Conservation (phyloP, 1,140 invertebrate genomes). For the Sesamia nonagrioides region DNA sequence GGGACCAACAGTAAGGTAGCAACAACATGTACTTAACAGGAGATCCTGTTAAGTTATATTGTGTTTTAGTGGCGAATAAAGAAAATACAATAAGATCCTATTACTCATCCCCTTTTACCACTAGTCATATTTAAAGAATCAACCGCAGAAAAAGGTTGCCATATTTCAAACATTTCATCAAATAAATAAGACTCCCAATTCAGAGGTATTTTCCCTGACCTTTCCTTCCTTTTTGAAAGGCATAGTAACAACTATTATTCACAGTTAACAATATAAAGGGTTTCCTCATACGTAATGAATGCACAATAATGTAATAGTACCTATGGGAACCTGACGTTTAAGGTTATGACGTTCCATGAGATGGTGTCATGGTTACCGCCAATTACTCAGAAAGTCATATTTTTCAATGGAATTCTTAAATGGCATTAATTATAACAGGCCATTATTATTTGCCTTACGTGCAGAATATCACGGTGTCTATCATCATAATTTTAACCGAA, state of each 20-base stretch:
- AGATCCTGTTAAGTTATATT: too few relatives aligned
- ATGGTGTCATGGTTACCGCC: not conserved
- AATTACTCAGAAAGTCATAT: not conserved
- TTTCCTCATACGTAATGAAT: not conserved
- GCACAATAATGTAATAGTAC: not conserved
- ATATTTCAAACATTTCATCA: not conserved
- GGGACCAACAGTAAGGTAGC: too few relatives aligned
- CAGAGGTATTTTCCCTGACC: not conserved
- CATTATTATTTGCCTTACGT: not conserved
- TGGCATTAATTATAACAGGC: not conserved
- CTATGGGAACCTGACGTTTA: not conserved
- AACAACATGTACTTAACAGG: too few relatives aligned
- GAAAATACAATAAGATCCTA: too few relatives aligned
- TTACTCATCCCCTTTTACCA: too few relatives aligned
- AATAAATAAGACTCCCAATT: not conserved
- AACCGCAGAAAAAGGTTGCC: too few relatives aligned
- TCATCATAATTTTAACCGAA: too few relatives aligned
- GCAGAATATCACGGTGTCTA: not conserved
- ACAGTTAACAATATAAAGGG: not conserved
- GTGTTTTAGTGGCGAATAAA: too few relatives aligned
- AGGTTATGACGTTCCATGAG: not conserved
- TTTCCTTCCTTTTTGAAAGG: conserved; percentile 9
- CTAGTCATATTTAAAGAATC: too few relatives aligned
- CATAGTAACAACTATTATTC: not conserved
- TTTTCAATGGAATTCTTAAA: not conserved